phyloP scores from a whole-genome alignment of 2,888 invertebrate genomes.

The Icerya purchasi region DNA sequence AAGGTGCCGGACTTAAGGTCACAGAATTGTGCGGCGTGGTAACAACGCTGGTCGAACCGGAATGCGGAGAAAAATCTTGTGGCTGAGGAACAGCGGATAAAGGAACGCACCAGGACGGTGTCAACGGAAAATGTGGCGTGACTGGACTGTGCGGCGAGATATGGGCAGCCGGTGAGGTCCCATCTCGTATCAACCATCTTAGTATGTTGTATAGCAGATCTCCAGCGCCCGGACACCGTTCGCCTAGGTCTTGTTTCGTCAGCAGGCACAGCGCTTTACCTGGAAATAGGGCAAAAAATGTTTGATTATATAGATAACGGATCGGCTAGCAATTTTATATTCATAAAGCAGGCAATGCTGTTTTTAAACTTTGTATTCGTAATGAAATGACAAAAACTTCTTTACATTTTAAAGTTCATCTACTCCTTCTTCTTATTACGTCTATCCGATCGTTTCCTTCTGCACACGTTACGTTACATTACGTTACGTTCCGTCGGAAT shows the following conservation, averaged over 20 bases:
- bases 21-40: constrained; percentile 42
- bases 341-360: too few relatives aligned
- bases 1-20: constrained; percentile 73
- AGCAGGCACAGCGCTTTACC: constrained; percentile 78
- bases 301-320: constrained; percentile 1
- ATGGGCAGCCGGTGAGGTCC: constrained; percentile 22
- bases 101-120: constrained; percentile 36
- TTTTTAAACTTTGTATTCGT: too few relatives aligned
- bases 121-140: constrained; percentile 26
- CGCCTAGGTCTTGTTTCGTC: constrained; percentile 71
- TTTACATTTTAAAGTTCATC: too few relatives aligned
- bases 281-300: constrained; percentile 24
- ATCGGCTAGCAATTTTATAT: background rate
- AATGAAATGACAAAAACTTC: too few relatives aligned
- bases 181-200: constrained; percentile 63
- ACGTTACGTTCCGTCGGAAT: too few relatives aligned
- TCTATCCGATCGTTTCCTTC: too few relatives aligned
- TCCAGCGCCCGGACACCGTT: constrained; percentile 78
- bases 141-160: constrained; percentile 20
- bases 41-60: constrained; percentile 3
- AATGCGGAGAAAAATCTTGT: constrained; percentile 9
- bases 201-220: constrained; percentile 85
- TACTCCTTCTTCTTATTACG: too few relatives aligned
- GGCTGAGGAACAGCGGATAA: constrained; percentile 34
- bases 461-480: too few relatives aligned